These are phyloP conservation scores for Ochotona princeps DNA, from an alignment of 2,113 vertebrate genomes.

Conservation along the genomic window DNA sequence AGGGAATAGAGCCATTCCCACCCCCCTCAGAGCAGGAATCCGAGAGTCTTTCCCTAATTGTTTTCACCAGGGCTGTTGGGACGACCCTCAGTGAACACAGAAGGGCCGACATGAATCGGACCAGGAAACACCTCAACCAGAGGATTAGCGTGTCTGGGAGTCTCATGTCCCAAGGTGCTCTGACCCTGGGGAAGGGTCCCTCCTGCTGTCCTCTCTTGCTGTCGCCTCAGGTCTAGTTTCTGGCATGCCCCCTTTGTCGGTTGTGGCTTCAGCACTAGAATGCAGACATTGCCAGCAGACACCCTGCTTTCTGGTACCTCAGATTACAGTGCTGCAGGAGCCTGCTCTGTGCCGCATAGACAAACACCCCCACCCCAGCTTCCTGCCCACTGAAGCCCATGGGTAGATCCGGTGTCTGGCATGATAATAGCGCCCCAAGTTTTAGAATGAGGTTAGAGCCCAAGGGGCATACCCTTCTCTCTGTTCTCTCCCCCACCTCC, in stretches of 20 bases:
- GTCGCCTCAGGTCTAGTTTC: not conserved
- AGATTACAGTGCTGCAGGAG: too few relatives aligned
- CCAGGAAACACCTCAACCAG: not conserved
- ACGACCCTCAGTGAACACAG: not conserved
- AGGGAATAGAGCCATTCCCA: not conserved
- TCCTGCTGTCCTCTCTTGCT: not conserved
- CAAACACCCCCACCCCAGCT: not conserved
- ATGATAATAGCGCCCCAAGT: not conserved
- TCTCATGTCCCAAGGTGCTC: not conserved
- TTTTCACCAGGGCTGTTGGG: not conserved
- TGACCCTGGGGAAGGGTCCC: not conserved
- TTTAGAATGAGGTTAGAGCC: conserved; percentile 21
- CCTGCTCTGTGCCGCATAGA: not conserved
- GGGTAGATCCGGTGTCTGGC: not conserved
- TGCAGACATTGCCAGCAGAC: not conserved
- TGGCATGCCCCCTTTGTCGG: fast-evolving
- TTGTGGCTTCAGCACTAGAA: not conserved
- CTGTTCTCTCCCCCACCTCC: too few relatives aligned
- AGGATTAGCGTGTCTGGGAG: not conserved
- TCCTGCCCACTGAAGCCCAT: not conserved
- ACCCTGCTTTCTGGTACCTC: not conserved
- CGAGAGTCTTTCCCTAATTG: not conserved
- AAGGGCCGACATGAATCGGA: not conserved
- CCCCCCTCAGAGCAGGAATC: conserved; percentile 34
- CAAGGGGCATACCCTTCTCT: not conserved